Percentiles rank a stretch among this genome's conserved stretches.
Evolutionary conservation across 2,797 vertebrate species (phyloP).

Genomic region (Columba guinea): DNA sequence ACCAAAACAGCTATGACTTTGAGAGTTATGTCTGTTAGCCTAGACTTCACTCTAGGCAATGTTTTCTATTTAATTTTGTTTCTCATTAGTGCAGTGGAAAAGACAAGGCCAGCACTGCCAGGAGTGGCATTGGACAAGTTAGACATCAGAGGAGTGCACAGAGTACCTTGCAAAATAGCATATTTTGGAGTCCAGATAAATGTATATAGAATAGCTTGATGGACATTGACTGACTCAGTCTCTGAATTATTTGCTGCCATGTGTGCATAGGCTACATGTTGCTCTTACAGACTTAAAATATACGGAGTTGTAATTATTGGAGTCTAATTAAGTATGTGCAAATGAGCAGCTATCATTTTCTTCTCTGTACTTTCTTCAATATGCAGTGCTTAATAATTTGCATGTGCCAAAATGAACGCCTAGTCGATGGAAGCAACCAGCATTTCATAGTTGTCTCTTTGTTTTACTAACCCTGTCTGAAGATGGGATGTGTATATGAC

Average conservation of each 20-base stretch:
- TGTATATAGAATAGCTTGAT: not conserved
- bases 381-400: not conserved
- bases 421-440: not conserved
- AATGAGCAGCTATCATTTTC: slow-evolving; percentile 43
- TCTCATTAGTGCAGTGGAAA: not conserved
- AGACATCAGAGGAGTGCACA: not conserved
- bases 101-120: not conserved
- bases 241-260: not conserved
- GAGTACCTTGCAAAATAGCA: not conserved
- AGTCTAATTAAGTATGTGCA: slow-evolving; percentile 32
- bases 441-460: not conserved
- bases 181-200: not conserved
- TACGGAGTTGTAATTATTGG: slow-evolving; percentile 17
- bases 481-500: accelerated
- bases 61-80: not conserved
- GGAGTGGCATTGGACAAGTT: not conserved
- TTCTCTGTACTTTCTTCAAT: slow-evolving; percentile 60
- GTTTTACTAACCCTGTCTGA: not conserved
- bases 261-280: not conserved
- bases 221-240: not conserved
- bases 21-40: not conserved
- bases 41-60: not conserved
- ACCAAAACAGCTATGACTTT: not conserved
- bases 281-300: not conserved
- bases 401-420: not conserved